phyloP scores from a whole-genome alignment of 2,113 vertebrate genomes.

The Lamprologus speciosus region DNA sequence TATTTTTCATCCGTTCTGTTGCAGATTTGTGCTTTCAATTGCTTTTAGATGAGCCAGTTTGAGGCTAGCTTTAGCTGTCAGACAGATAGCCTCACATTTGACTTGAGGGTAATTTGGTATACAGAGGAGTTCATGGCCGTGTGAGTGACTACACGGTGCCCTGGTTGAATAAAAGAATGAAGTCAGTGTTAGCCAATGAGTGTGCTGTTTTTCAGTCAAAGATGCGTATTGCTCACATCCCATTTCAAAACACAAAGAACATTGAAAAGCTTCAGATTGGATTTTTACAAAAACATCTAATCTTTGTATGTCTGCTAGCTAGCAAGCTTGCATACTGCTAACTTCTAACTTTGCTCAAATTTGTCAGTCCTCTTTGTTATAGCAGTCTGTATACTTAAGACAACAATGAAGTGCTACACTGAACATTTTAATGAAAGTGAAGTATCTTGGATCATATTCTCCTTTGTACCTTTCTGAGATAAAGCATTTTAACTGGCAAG shows the following conservation, averaged over 20 bases:
- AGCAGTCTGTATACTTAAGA: background rate
- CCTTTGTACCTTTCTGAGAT: background rate
- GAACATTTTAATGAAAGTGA: background rate
- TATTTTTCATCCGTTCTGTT: background rate
- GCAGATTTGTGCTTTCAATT: background rate
- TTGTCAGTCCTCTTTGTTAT: background rate
- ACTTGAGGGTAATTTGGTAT: background rate
- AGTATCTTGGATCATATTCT: background rate
- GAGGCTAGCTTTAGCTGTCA: background rate
- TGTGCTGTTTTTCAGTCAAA: background rate
- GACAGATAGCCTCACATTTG: background rate
- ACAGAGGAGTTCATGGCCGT: background rate
- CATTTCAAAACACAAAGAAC: background rate
- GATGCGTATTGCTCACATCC: background rate
- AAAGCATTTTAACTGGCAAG: rapidly evolving
- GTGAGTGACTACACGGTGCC: background rate
- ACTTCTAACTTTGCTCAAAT: background rate
- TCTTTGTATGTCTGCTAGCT: background rate
- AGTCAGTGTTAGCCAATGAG: background rate
- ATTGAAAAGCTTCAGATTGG: background rate
- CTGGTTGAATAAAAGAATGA: background rate
- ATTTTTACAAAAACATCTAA: background rate
- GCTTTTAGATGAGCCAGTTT: background rate
- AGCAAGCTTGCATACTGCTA: background rate
- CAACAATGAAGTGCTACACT: background rate